Evolutionary conservation across 2,113 vertebrate species (phyloP).

Genomic region (Camelus bactrianus): DNA sequence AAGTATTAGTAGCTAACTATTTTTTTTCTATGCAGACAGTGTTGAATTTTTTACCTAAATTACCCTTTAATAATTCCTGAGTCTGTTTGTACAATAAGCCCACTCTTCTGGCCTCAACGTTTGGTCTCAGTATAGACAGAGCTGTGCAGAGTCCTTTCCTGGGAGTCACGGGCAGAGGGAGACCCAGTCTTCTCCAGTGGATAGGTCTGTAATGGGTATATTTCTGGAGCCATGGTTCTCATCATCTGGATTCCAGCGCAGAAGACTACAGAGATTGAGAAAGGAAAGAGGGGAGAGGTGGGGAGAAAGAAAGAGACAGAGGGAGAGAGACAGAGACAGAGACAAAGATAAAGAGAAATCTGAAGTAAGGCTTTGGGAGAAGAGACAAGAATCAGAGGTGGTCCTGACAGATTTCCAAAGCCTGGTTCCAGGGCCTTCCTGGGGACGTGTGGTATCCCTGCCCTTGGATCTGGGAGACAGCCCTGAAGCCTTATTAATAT

Average conservation of each 20-base stretch:
- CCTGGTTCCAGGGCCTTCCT: neutral
- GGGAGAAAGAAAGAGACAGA: no score
- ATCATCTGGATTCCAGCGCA: neutral
- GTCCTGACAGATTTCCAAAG: neutral
- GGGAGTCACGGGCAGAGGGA: neutral
- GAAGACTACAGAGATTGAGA: neutral
- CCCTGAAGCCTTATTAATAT: neutral
- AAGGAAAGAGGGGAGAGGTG: no score
- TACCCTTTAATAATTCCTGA: neutral
- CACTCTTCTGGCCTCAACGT: neutral
- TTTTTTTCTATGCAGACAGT: neutral
- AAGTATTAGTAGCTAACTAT: neutral
- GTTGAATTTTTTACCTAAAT: neutral
- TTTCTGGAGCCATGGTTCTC: neutral
- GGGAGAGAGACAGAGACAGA: no score
- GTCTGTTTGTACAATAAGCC: neutral
- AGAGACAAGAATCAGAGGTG: neutral
- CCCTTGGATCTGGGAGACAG: neutral
- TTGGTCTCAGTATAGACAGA: neutral
- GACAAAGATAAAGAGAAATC: neutral
- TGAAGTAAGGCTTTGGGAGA: neutral
- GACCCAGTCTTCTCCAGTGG: neutral
- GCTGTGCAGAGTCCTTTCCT: neutral
- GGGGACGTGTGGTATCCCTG: neutral
- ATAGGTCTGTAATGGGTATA: neutral